These are phyloP conservation scores for Amphiprion ocellaris DNA, from an alignment of 2,113 vertebrate species.

Conservation along the genomic window DNA sequence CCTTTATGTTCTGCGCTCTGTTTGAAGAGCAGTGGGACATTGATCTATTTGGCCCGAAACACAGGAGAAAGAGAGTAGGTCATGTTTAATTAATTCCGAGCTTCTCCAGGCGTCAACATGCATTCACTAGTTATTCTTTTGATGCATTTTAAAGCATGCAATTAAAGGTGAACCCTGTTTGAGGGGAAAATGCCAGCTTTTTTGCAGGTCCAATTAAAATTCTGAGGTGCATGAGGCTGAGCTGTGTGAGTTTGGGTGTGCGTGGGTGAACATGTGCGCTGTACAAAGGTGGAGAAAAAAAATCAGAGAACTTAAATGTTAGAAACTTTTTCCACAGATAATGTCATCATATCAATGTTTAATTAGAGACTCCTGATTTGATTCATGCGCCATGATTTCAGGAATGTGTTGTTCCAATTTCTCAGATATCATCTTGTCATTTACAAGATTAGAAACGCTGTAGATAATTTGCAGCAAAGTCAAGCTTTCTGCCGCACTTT, in stretches of 20 bases:
- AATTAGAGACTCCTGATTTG: no score
- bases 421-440: no score
- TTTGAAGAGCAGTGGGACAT: slow-evolving; percentile 52
- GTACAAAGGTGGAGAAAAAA: background rate
- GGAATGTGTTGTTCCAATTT: no score
- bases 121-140: slow-evolving; percentile 68
- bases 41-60: slow-evolving; percentile 45
- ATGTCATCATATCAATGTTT: no score
- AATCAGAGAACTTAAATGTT: no score
- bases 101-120: slow-evolving; percentile 44
- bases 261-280: background rate
- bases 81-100: slow-evolving; percentile 64
- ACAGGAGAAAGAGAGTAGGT: slow-evolving; percentile 27
- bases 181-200: slow-evolving; percentile 43
- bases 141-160: slow-evolving; percentile 70
- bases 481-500: no score
- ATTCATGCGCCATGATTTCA: no score
- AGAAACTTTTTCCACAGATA: no score
- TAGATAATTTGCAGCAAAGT: no score
- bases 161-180: slow-evolving; percentile 66
- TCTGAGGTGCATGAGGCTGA: slow-evolving; percentile 22
- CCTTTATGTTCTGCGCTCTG: slow-evolving; percentile 3
- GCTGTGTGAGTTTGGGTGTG: slow-evolving; percentile 1
- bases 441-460: no score
- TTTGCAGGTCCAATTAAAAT: slow-evolving; percentile 70